Evolutionary conservation across 2,888 invertebrate species (phyloP), one percentile per base, ranked within the genome.

Genomic region (Spodoptera exigua): DNA sequence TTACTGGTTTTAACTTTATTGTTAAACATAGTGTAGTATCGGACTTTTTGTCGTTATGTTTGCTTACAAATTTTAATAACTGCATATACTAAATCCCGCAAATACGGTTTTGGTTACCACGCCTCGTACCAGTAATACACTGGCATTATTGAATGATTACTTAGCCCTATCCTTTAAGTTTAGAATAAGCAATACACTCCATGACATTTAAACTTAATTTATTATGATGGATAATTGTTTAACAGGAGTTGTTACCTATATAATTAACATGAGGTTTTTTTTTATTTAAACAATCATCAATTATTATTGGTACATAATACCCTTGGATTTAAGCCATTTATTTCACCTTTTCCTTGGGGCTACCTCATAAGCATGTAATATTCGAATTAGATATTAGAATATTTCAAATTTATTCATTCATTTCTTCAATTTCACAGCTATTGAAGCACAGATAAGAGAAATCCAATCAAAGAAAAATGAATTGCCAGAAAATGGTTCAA

Each of bases 401-500:
- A 9, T 18, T 9, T 10, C 9, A 9, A 3, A 47, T 46, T 34
- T 52, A 32, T 11, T 39, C 10, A 37, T 46, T 14, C 27, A 27
- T 21, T 40, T 61, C 49, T 74, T 70, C 82, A 81, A 27, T 5
- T 65, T 80, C 95, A 92, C 90, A 99, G 99, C 98, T 90, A 99
- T 99, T 84, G 99, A 99, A 93, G 98, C 98, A 55, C 98, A 99
- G 90, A 98, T 99, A 78, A 95, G 96, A 76, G 98, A 98, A 82
- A 96, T 99, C 77, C 99, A 99, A 88, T 95, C 96, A 2, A 97
- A 97, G 86, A 98, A 98, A 89, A 97, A 96, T 83, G 97, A 97
- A 82, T 90, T 97, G 17, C 89, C 94, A 11, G 95, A 96, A 77
- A 95, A 93, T 86, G 95, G 96, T 53, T 89, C 92, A 57, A 96